These are phyloP conservation scores for Conopomorpha cramerella DNA, from an alignment of 1,140 invertebrate species.

Conservation along the genomic window DNA sequence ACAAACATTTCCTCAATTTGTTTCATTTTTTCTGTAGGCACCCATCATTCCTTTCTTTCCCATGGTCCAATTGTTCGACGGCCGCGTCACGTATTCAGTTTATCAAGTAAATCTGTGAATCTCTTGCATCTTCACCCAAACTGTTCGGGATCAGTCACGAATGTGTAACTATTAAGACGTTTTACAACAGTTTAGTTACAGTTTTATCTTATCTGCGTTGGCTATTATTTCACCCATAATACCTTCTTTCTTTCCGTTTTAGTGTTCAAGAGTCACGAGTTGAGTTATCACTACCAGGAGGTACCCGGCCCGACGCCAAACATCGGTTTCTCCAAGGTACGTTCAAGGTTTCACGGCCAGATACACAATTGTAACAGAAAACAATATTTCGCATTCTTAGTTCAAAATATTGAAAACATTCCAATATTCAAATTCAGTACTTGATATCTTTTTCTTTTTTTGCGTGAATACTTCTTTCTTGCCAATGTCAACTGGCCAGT, in stretches of 20 bases:
- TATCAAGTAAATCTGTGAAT: constrained; percentile 37
- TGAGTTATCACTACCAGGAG: constrained; percentile 77
- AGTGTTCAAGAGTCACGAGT: constrained; percentile 89
- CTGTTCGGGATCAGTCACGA: constrained; percentile 52
- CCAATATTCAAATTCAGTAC: no score
- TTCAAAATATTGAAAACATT: no score
- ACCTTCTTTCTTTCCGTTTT: constrained; percentile 67
- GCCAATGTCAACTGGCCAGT: no score
- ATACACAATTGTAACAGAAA: no score
- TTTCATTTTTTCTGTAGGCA: no score
- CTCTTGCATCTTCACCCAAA: constrained; percentile 44
- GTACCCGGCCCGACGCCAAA: constrained; percentile 84
- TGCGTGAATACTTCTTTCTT: neutral
- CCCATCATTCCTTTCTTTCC: no score
- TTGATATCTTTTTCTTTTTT: constrained; percentile 1
- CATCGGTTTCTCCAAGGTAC: constrained; percentile 93
- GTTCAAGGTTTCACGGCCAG: no score
- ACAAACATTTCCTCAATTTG: no score
- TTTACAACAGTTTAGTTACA: constrained; percentile 56
- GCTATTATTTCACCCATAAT: constrained; percentile 52
- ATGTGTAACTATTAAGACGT: constrained; percentile 49
- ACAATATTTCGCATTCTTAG: no score
- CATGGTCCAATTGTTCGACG: constrained; percentile 34
- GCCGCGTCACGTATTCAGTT: constrained; percentile 44
- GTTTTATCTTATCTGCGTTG: constrained; percentile 46